Evolutionary conservation across 1,140 invertebrate genomes (phyloP).

Genomic region (Drosophila oshimai): DNA sequence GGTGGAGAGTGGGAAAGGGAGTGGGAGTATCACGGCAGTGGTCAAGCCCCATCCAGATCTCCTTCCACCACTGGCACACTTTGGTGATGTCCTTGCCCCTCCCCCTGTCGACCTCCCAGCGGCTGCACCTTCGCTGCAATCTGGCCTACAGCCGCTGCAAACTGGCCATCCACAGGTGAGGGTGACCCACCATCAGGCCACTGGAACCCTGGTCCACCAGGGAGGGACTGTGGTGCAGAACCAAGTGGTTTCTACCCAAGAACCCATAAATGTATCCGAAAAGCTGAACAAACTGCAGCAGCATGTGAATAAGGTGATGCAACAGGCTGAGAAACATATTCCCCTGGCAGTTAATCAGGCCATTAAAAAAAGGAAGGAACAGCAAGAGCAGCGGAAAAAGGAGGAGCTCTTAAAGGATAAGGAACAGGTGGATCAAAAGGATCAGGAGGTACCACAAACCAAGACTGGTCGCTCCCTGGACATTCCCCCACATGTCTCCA

Average conservation of each 20-base stretch:
- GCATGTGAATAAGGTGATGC: slow-evolving; percentile 62
- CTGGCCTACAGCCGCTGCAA: slow-evolving; percentile 47
- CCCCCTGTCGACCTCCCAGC: slow-evolving; percentile 34
- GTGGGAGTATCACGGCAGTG: slow-evolving; percentile 26
- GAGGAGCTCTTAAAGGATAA: slow-evolving; percentile 9
- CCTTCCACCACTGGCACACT: slow-evolving; percentile 58
- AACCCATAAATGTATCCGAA: slow-evolving; percentile 44
- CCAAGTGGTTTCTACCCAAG: slow-evolving; percentile 51
- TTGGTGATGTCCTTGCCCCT: slow-evolving; percentile 33
- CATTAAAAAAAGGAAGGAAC: slow-evolving; percentile 44
- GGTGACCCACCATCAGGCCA: slow-evolving; percentile 62
- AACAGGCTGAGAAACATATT: slow-evolving; percentile 64
- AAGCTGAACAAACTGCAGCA: slow-evolving; percentile 62
- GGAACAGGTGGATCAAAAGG: slow-evolving; percentile 5
- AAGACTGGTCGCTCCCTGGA: slow-evolving; percentile 30
- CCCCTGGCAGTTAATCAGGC: slow-evolving; percentile 57
- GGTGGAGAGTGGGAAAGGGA: slow-evolving; percentile 21
- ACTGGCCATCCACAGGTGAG: slow-evolving; percentile 40
- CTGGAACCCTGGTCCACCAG: slow-evolving; percentile 45
- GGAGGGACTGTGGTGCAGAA: slow-evolving; percentile 43
- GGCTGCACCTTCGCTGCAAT: slow-evolving; percentile 47
- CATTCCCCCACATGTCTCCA: slow-evolving; percentile 5
- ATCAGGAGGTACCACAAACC: not conserved
- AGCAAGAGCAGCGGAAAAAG: slow-evolving; percentile 17
- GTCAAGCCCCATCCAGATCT: slow-evolving; percentile 55